Conservation (phyloP, 2,113 vertebrate genomes). For the Paralichthys olivaceus region DNA sequence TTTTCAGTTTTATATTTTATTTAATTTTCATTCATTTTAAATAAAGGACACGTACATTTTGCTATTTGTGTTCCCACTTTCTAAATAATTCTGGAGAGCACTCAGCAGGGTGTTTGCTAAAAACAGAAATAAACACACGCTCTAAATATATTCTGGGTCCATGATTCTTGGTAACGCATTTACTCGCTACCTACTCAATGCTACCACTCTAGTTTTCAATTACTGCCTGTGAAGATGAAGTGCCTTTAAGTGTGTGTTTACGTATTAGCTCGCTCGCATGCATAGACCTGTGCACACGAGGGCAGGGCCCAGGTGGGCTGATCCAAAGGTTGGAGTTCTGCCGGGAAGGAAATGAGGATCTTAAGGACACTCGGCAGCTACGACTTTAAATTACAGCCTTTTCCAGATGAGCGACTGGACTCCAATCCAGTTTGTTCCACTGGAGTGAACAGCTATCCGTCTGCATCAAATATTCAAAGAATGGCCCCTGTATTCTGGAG, state of each 20-base stretch:
- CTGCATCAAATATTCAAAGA: slow-evolving; percentile 86
- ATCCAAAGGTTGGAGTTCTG: slow-evolving; percentile 53
- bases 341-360: slow-evolving; percentile 75
- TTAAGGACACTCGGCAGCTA: slow-evolving; percentile 70
- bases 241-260: neutral
- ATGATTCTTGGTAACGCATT: neutral
- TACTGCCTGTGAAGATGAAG: slow-evolving; percentile 13
- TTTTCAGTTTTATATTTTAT: neutral
- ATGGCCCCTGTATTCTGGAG: slow-evolving; percentile 70
- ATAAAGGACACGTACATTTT: neutral
- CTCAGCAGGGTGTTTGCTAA: neutral
- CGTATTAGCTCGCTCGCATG: neutral
- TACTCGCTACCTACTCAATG: neutral
- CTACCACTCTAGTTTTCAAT: slow-evolving; percentile 11
- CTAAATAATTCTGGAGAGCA: neutral
- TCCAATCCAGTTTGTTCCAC: slow-evolving; percentile 85
- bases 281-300: slow-evolving; percentile 5
- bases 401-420: slow-evolving; percentile 83
- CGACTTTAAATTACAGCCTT: slow-evolving; percentile 82
- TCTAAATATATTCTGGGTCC: neutral
- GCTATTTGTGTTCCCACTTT: neutral
- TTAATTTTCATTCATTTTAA: neutral
- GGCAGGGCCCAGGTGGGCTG: slow-evolving; percentile 70
- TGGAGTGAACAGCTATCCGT: slow-evolving; percentile 84
- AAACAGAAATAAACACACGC: neutral